A percentile compares a stretch with the other conserved stretches of the same genome.
phyloP scores from a whole-genome alignment of 2,113 vertebrate species.

The Grantiella picta region DNA sequence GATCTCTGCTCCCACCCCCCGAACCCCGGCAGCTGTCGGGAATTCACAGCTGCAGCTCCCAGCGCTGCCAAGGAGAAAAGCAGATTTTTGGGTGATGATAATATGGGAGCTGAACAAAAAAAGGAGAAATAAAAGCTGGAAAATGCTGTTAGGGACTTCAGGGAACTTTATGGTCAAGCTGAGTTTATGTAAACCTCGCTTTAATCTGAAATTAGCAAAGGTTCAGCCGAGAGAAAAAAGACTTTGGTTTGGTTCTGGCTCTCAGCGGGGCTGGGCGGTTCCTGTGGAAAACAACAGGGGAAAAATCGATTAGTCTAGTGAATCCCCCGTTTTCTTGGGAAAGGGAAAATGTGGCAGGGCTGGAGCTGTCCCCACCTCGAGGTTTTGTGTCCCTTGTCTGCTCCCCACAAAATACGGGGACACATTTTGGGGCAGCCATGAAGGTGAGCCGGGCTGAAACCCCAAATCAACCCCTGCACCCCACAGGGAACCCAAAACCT shows the following conservation, averaged over 20 bases:
- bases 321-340: not conserved
- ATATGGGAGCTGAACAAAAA: not conserved
- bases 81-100: conserved; percentile 39
- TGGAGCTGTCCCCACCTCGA: not conserved
- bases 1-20: not conserved
- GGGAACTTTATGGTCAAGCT: not conserved
- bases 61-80: not conserved
- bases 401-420: not conserved
- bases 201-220: not conserved
- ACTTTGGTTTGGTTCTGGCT: not conserved
- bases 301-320: not conserved
- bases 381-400: not conserved
- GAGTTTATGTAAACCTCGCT: not conserved
- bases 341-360: not conserved
- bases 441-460: not conserved
- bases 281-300: not conserved
- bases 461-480: too few species aligned
- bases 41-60: conserved; percentile 40
- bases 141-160: not conserved
- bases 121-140: not conserved
- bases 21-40: conserved; percentile 29
- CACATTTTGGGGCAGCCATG: not conserved
- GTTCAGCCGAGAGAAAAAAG: not conserved
- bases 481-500: not conserved
- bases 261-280: not conserved